A percentile compares a stretch with the other conserved stretches of the same genome.
phyloP scores from a whole-genome alignment of 2,797 vertebrate genomes.

The Hybognathus amarus region DNA sequence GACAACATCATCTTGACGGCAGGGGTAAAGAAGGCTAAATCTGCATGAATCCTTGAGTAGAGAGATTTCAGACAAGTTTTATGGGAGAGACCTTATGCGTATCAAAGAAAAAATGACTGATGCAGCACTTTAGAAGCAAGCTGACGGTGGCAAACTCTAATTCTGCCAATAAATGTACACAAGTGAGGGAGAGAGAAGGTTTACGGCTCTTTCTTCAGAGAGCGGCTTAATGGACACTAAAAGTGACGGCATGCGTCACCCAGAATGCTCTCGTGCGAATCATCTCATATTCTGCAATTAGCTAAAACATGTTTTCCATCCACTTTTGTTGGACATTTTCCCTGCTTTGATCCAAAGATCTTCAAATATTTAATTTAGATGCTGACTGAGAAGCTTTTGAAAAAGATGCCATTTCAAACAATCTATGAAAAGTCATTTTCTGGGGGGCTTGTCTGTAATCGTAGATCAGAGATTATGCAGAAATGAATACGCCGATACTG shows the following conservation, averaged over 20 bases:
- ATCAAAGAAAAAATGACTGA: conserved; percentile 43
- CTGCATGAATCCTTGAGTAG: conserved; percentile 30
- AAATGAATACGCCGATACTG: neutral
- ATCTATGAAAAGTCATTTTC: neutral
- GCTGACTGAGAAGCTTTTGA: neutral
- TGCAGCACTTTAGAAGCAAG: conserved; percentile 45
- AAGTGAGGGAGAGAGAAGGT: conserved; percentile 42
- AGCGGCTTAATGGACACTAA: conserved; percentile 57
- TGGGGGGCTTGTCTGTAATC: conserved; percentile 3
- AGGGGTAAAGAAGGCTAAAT: conserved; percentile 19
- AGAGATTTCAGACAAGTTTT: conserved; percentile 19
- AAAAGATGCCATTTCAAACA: neutral
- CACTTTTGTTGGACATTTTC: conserved; percentile 19
- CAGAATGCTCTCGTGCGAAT: conserved; percentile 50
- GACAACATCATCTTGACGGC: neutral
- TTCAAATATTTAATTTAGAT: neutral
- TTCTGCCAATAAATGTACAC: conserved; percentile 44
- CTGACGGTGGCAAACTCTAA: conserved; percentile 54
- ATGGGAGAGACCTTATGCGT: conserved; percentile 8
- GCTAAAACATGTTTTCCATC: conserved; percentile 35
- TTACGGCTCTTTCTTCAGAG: conserved; percentile 38
- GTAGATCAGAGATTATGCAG: conserved; percentile 3
- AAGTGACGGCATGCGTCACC: conserved; percentile 58
- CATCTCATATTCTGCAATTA: conserved; percentile 45
- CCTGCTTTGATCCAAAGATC: conserved; percentile 14